Evolutionary conservation across 2,113 vertebrate species (phyloP).

Genomic region (Chaetops frenatus): DNA sequence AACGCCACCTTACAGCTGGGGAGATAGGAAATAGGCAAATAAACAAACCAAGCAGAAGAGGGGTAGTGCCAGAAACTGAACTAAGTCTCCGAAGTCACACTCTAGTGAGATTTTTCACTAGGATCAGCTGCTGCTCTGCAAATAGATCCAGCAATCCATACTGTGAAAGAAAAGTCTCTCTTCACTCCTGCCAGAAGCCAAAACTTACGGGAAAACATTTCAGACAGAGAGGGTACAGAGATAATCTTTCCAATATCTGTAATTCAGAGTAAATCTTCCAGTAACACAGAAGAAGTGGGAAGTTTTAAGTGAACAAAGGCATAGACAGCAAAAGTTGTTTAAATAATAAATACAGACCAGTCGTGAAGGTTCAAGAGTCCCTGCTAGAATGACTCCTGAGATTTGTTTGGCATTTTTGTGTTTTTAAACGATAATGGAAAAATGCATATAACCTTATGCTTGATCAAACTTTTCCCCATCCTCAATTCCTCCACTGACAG

Average conservation of each 20-base stretch:
- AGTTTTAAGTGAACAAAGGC: background rate
- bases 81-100: background rate
- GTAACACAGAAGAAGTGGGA: background rate
- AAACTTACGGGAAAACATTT: background rate
- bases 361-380: background rate
- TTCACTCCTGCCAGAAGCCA: background rate
- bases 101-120: background rate
- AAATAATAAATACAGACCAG: background rate
- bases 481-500: conserved; percentile 43
- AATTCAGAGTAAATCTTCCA: background rate
- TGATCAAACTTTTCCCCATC: conserved; percentile 22
- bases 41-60: background rate
- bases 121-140: background rate
- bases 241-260: background rate
- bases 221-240: background rate
- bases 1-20: background rate
- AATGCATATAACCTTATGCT: conserved; percentile 51
- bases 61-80: background rate
- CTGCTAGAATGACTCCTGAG: background rate
- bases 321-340: background rate
- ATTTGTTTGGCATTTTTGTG: conserved; percentile 21
- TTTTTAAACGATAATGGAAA: conserved; percentile 27
- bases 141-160: background rate
- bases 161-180: background rate
- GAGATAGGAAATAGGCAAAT: background rate